Percentiles rank a stretch among this genome's conserved stretches.
Evolutionary conservation across 2,888 invertebrate genomes (phyloP).

Genomic region (Tromatobia lineatoria): DNA sequence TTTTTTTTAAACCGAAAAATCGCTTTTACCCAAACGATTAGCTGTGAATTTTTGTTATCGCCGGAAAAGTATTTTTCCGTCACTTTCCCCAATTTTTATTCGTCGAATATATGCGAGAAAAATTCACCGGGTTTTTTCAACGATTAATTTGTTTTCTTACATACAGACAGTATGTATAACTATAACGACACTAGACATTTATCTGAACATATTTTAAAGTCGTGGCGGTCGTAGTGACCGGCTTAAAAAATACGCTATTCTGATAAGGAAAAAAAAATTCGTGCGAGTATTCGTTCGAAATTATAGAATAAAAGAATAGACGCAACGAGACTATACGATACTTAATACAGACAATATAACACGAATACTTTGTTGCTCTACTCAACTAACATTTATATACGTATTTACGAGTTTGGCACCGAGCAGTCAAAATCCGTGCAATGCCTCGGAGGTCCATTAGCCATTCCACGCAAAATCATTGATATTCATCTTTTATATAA

Average conservation of each 20-base stretch:
- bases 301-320: not conserved
- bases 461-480: not conserved
- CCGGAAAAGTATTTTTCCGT: too few relatives aligned
- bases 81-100: too few relatives aligned
- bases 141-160: not conserved
- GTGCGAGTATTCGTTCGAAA: not conserved
- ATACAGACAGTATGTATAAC: not conserved
- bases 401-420: slow-evolving; percentile 72
- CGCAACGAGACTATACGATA: slow-evolving; percentile 19
- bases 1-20: too few relatives aligned
- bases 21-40: too few relatives aligned
- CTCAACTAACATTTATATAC: slow-evolving; percentile 78
- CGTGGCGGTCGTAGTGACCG: slow-evolving; percentile 26
- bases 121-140: not conserved
- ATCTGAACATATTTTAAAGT: slow-evolving; percentile 37
- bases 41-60: too few relatives aligned
- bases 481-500: not conserved
- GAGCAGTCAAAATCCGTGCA: slow-evolving; percentile 71
- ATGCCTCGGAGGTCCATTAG: slow-evolving; percentile 46
- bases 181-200: slow-evolving; percentile 46
- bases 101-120: too few relatives aligned
- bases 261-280: not conserved
- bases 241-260: slow-evolving; percentile 15
- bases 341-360: slow-evolving; percentile 22
- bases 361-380: slow-evolving; percentile 66